Conservation (phyloP, 2,797 vertebrate species). For the Manis pentadactyla region DNA sequence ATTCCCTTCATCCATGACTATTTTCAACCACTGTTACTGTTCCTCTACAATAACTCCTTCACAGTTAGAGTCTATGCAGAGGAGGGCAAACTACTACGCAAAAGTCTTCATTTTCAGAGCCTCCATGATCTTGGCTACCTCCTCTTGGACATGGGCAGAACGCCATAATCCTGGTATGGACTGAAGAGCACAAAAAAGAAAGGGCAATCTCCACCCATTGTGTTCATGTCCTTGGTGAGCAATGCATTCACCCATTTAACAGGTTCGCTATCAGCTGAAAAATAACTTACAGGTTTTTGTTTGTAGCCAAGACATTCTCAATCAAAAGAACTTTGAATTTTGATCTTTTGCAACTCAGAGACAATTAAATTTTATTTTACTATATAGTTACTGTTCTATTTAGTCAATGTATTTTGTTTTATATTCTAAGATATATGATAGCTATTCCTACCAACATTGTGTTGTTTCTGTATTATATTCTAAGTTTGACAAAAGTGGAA, state of each 20-base stretch:
- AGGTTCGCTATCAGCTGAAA: background rate
- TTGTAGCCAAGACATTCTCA: background rate
- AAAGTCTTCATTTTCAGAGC: background rate
- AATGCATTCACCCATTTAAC: accelerated
- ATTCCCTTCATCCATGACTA: background rate
- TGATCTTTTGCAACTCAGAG: background rate
- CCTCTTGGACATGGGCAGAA: accelerated
- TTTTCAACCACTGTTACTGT: background rate
- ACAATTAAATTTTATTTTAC: background rate
- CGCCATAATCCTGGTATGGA: accelerated
- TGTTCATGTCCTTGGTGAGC: accelerated
- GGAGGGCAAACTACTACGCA: background rate
- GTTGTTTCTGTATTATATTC: background rate
- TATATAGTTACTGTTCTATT: background rate
- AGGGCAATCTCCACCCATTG: accelerated
- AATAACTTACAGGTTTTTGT: background rate
- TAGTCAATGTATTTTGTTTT: background rate
- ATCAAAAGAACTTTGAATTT: background rate
- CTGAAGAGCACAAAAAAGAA: background rate
- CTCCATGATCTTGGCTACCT: accelerated
- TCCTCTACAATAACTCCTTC: background rate
- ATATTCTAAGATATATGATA: background rate
- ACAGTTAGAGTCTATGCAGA: background rate
- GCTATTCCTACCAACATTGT: background rate
- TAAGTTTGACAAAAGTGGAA: background rate